A percentile compares a stretch with the other conserved stretches of the same genome.
phyloP scores from a whole-genome alignment of 2,797 vertebrate species.

The Pyrocephalus nanus region DNA sequence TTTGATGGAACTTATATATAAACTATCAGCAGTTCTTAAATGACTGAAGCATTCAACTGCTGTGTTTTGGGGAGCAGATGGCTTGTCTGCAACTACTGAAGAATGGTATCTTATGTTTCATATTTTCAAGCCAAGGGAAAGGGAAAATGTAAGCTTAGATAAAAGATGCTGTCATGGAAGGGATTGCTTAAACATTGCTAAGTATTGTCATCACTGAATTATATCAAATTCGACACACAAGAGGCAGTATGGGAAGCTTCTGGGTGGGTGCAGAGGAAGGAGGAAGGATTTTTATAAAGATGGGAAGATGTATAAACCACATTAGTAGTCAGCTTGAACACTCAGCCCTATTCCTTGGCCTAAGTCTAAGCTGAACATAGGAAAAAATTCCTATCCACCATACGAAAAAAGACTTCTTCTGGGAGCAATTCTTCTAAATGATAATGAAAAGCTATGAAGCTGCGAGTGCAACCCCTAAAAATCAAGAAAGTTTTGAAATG shows the following conservation, averaged over 20 bases:
- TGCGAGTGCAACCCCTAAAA: background rate
- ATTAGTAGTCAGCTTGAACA: background rate
- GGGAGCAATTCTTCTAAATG: background rate
- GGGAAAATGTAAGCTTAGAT: background rate
- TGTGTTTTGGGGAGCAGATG: background rate
- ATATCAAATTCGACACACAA: background rate
- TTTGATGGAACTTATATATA: slow-evolving; percentile 11
- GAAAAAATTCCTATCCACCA: background rate
- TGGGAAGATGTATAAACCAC: background rate
- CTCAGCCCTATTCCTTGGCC: background rate
- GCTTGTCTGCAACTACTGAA: background rate
- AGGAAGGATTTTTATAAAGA: background rate
- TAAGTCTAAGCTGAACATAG: background rate
- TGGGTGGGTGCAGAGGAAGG: background rate
- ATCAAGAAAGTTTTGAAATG: background rate
- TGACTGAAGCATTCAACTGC: background rate
- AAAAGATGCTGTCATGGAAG: background rate
- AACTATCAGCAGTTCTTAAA: background rate
- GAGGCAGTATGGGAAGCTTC: background rate
- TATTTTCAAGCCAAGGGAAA: slow-evolving; percentile 7
- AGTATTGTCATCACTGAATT: background rate
- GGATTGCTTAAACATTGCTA: background rate
- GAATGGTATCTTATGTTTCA: background rate
- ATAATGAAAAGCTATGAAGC: background rate
- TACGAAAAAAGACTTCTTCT: background rate